Evolutionary conservation across 2,113 vertebrate genomes (phyloP), one percentile per base, ranked within the genome.

Genomic region (Acanthochromis polyacanthus): DNA sequence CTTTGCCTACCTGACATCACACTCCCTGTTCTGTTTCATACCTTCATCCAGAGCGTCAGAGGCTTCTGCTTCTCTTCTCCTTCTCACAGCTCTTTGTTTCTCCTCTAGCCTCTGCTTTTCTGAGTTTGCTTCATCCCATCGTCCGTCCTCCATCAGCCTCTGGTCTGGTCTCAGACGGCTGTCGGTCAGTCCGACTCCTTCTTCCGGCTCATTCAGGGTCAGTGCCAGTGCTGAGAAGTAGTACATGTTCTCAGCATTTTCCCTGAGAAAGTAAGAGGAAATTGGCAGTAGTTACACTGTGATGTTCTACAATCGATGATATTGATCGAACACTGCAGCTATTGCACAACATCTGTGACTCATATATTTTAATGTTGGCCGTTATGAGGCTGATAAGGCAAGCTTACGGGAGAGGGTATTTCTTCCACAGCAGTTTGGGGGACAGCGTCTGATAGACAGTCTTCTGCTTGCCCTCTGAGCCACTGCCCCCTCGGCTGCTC

Each of bases 221-320:
- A 99, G 91, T 15, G 98, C 98, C 92, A 99, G 94, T 51, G 95
- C 92, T 0, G 98, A 99, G 94, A 99, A 99, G 93, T 94, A 94
- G 77, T 99, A 99, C 98, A 99, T 99, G 94, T 98, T 98, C 93
- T 99, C 98, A 0, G 98, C 96, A 0, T 99, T 99, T 8, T 97
- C 97, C 87, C 98, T 99, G 90, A 2, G 0, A 0, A 0, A 30
- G 20, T 5, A n/a, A 53, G 14, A 63, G 22, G 50, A 45, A 40
- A 65, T 58, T 12, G n/a, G 45, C 12, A 5, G 10, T 5, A 67
- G 22, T 43, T 68, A 64, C 17, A 16, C 10, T n/a, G 43, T 14
- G 3, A 40, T 28, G 52, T 38, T 58, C n/a, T 58, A 4, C 2
- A 43, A 79, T 81, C 69, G 58, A 60, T 25, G 15, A 38, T 55